Evolutionary conservation across 2,113 vertebrate species (phyloP).

Genomic region (Triplophysa dalaica): DNA sequence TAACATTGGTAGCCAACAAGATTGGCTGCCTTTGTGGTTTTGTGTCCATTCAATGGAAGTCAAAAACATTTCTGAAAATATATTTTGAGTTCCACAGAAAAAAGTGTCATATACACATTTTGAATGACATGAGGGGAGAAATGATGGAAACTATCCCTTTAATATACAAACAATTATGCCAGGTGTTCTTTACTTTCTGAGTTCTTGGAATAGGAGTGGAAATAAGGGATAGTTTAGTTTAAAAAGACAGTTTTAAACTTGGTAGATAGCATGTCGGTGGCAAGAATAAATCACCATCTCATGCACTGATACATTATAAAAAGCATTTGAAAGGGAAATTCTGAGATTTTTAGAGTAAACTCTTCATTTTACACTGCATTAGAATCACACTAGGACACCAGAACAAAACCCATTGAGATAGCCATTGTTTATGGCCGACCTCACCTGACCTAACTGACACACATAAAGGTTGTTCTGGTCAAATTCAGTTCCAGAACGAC

Average conservation of each 20-base stretch:
- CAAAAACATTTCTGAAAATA: no score
- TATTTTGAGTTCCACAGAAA: no score
- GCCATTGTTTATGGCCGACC: constrained; percentile 62
- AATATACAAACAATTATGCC: background rate
- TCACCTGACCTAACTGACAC: constrained; percentile 43
- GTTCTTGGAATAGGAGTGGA: background rate
- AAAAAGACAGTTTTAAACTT: background rate
- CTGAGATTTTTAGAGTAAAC: constrained; percentile 20
- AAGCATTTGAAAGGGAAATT: constrained; percentile 27
- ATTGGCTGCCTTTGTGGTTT: no score
- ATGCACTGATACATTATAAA: constrained; percentile 26
- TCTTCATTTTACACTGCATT: constrained; percentile 56
- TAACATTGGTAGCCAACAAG: no score
- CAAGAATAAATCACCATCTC: background rate
- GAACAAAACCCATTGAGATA: constrained; percentile 71
- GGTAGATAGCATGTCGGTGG: background rate
- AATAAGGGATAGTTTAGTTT: background rate
- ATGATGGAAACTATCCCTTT: no score
- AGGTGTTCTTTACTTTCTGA: background rate
- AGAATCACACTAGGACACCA: constrained; percentile 67
- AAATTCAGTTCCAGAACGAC: constrained; percentile 53
- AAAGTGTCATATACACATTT: no score
- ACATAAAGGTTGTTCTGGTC: constrained; percentile 40
- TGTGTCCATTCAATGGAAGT: no score
- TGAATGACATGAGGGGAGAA: no score